Evolutionary conservation across 30 jellyfish, hydroid and myxozoan genomes (phyloP), one percentile per base, ranked within the genome.

Genomic region (Mastigias papua): DNA sequence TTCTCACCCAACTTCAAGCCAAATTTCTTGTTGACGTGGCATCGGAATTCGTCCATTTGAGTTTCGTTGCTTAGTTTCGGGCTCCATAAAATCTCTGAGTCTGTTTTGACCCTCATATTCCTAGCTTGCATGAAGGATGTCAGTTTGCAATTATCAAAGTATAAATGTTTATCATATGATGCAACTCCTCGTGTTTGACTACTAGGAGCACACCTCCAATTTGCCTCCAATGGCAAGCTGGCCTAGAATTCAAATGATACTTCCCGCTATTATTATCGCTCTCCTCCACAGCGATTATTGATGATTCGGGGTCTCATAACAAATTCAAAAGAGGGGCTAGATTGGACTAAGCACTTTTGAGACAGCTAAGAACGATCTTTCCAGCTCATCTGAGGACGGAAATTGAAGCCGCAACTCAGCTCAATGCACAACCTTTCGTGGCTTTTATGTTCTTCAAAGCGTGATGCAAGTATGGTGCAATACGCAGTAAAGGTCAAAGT

Each of bases 1-100:
- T 46, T 31, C 83, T 57, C 68, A 88, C 97, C 97, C 29, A 88
- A 48, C 27, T 73, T 58, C 32, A 78, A 29, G 6, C 62, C 80
- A 73, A 67, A 88, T 78, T 88, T 88, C 78, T 78, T 60, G 97
- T 88, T 88, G 87, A 88, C 91, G 91, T 78, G 91, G 89, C 88
- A 70, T 66, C 97, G 69, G 54, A 88, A 88, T 21, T 57, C 87
- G 25, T 88, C 97, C 97, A 88, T 88, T 68, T 76, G 97, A 21
- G 97, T 68, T 27, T 25, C 63, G 88, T 29, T 66, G 84, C 91
- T 80, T 46, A 69, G 84, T 65, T 26, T 48, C 69, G 97, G 97
- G 19, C 74, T 32, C 97, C 97, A 88, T 84, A 88, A n/a, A 29
- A 80, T 62, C 48, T 88, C 89, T 17, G 76, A 17, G 3, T 78